Base-by-base conservation (phyloP, 2,113 vertebrate genomes). In the Abramis brama region DNA sequence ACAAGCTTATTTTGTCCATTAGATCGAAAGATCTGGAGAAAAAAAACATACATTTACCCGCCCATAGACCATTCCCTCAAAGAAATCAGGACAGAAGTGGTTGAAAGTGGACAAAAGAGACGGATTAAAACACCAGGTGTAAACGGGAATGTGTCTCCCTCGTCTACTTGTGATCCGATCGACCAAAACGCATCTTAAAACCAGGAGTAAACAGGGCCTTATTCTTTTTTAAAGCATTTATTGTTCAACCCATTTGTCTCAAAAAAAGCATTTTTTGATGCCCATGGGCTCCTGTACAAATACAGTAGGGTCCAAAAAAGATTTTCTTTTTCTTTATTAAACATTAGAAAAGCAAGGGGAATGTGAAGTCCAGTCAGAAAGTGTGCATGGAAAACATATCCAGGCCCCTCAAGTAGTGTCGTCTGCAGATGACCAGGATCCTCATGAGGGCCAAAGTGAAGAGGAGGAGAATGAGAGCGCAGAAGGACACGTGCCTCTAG, bases 401-500 rank as follows among this genome's bases (percentile, higher is more conserved):
- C 64, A 74, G 64, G 21, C 13, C 5, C 70, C 77, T n/a, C 62
- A 27, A 21, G 64, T 5, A 64, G 39, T 27, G 4, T 45, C 62
- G 11, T 27, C 47, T 59, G 21, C n/a, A 86, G 39, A 47, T 47
- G 50, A 25, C 7, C 60, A 23, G 25, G n/a, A 66, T 74, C 36
- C 23, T 57, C 75, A 52, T 8, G 73, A 79, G 45, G 55, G 5
- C 39, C 73, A 76, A 5, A 68, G 55, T 15, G 84, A n/a, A 33
- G 89, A 85, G 62, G 87, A 91, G 62, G 91, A 88, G 45, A 71
- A 86, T 30, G 86, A 88, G 12, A 83, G 89, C 76, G 87, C 86
- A 55, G 87, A 91, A 87, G 89, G 88, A 11, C 52, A 60, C 19
- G 94, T 95, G 85, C 95, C 95, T 7, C 80, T 95, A 82, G 91